Evolutionary conservation across 2,113 vertebrate genomes (phyloP), one percentile per base, ranked within the genome.

Genomic region (Chroicocephalus ridibundus): DNA sequence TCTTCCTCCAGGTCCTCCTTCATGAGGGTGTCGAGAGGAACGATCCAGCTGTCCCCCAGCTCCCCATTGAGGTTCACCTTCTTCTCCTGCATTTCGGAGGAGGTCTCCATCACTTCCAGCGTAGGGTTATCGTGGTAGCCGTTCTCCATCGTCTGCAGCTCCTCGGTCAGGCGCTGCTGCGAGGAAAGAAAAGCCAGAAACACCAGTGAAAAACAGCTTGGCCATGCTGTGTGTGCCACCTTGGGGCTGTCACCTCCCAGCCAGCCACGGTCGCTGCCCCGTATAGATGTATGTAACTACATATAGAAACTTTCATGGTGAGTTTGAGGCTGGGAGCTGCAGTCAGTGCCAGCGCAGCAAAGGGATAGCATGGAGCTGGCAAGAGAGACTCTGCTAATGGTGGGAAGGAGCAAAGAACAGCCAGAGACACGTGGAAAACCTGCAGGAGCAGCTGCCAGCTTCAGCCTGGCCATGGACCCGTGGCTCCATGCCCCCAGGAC

Each of bases 51-150:
- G 98, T 99, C 99, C n/a, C 98, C 99, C 80, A 99, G 98, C 96
- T 99, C 99, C 1, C 99, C 98, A 0, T 99, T 99, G 47, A 99
- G 98, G 55, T 97, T 97, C 94, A 98, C 97, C 96, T 99, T 99
- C 96, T 99, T 99, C 98, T 99, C 99, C 96, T 99, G 99, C 99
- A 99, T 99, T 96, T 99, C 99, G 0, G 99, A 98, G 74, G 99
- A 98, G 65, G 99, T 99, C 98, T 99, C 99, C 99, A 99, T 99
- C 97, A 99, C 99, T 93, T 99, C 99, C 97, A 99, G 97, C 0
- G 99, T 99, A 7, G 99, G 99, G 94, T 99, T 99, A 97, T 99
- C 99, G 0, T 99, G 99, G 98, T 99, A 99, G 75, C 99, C 99
- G 0, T 99, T 99, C 98, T 99, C 99, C 94, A 99, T 98, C 0